These are phyloP conservation scores for Orbicella faveolata DNA, from an alignment of 64 coral and sea anemone species.

Conservation along the genomic window DNA sequence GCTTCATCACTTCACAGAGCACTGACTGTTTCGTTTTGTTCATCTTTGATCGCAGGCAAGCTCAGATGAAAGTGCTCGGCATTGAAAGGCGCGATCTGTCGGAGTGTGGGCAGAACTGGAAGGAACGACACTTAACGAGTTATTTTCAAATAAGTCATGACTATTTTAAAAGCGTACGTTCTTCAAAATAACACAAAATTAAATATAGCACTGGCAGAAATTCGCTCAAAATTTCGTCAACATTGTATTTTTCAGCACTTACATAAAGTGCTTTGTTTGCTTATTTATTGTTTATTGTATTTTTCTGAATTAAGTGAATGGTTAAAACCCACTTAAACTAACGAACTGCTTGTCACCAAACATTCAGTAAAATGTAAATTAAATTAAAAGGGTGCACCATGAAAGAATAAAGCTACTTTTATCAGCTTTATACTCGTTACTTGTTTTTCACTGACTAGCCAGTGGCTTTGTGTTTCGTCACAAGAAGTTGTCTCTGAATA, in stretches of 20 bases:
- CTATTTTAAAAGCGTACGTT: not conserved
- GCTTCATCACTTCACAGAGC: not conserved
- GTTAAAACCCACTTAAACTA: not conserved
- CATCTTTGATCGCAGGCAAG: constrained; percentile 35
- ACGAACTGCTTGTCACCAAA: not conserved
- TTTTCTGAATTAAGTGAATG: not conserved
- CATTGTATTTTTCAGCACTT: not conserved
- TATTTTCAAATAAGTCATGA: not conserved
- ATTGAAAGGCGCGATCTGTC: constrained; percentile 13
- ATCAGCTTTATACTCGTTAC: not conserved
- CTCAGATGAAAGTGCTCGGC: constrained; percentile 40
- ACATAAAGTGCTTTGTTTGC: not conserved
- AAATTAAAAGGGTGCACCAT: not conserved
- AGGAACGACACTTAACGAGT: not conserved
- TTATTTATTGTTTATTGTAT: too few relatives aligned
- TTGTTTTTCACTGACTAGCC: not conserved
- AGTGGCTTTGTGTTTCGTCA: not conserved
- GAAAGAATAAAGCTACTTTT: not conserved
- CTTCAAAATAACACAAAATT: not conserved
- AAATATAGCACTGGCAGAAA: not conserved
- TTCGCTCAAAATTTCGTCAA: not conserved
- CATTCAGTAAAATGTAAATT: not conserved
- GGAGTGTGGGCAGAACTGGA: not conserved
- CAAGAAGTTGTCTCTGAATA: not conserved
- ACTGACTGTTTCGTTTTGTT: constrained; percentile 20